Evolutionary conservation across 2,797 vertebrate species (phyloP), one percentile per base, ranked within the genome.

Genomic region (Botia kubotai): DNA sequence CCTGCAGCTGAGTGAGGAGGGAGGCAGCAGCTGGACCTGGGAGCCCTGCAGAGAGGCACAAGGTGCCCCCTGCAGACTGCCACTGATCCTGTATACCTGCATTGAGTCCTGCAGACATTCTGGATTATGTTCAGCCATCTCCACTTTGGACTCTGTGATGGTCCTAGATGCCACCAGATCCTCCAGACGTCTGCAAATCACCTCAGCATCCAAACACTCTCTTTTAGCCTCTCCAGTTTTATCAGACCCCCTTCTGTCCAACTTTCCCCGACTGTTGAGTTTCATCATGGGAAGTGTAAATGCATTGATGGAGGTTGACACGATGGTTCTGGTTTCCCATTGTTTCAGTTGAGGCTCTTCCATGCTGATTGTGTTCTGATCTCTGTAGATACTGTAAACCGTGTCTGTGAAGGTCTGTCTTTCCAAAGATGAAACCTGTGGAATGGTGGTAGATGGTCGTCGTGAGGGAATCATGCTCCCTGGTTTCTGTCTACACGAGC

Each of bases 341-440:
- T 85, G 84, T 46, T 78, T 84, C 63, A 77, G 63, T 36, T 77
- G 69, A 53, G 83, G 6, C 13, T 10, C 7, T 39, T 43, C 57
- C 58, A 13, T 83, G 36, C 71, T 57, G 11, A 71, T 52, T 46
- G 21, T 79, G 29, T 91, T 89, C 16, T 39, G 92, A 69, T 95
- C 95, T 57, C 10, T 90, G 85, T 91, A 95, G 87, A 96, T 94
- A 88, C 95, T 96, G 87, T 95, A 96, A 77, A 96, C 95, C 0
- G 93, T 93, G 80, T 95, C 94, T 0, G 91, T 88, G 83, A 94
- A 88, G 79, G 90, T 90, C 79, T 89, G 88, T 0, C 90, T 89
- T 52, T 88, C 87, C 77, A 85, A 87, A 0, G 83, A 83, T 0
- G 86, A 84, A 50, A 85, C 84, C 67, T 83, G 4, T 12, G 82